Evolutionary conservation across 2,888 invertebrate genomes (phyloP), one percentile per base, ranked within the genome.

Genomic region (Lithophane semibrunnea): DNA sequence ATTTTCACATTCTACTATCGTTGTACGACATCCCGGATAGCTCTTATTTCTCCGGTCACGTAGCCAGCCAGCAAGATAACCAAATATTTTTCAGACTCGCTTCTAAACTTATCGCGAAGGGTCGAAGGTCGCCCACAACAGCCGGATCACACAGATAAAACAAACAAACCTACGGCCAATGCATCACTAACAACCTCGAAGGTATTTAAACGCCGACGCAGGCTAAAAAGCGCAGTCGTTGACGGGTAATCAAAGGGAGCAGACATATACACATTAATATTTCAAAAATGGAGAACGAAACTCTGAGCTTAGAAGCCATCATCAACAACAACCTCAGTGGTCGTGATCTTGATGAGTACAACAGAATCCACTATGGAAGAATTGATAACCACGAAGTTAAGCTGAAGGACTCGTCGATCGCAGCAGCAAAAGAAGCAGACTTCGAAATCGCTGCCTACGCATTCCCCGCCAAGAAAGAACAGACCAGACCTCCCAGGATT

Each of bases 401-500:
- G 68, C 80, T 96, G 1, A 96, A 96, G 82, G 96, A 96, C 0
- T 92, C 96, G 29, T 97, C 98, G 0, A 85, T 94, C 52, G 92
- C 96, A 13, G 94, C 97, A 58, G 98, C 98, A 0, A 93, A 96
- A 54, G 94, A 97, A 37, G 95, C 97, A 78, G 95, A 97, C 85
- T 98, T 96, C 75, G 96, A 96, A 81, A 92, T 96, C 61, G 95
- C 96, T 9, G 95, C 95, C 0, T 96, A 96, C 80, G 94, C 94
- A 1, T 96, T 96, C 88, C 96, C 96, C 0, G 96, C 96, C 2
- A 96, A 96, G 76, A 92, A 94, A 78, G 96, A 96, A 84, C 94
- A 95, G 71, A 96, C 96, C 24, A 97, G 99, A 67, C 94, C 97
- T 0, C 97, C 98, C 0, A 97, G 98, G 78, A 94, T 98, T 61